Conservation (phyloP, 2,113 vertebrate genomes). For the Myanophis thanlyinensis region DNA sequence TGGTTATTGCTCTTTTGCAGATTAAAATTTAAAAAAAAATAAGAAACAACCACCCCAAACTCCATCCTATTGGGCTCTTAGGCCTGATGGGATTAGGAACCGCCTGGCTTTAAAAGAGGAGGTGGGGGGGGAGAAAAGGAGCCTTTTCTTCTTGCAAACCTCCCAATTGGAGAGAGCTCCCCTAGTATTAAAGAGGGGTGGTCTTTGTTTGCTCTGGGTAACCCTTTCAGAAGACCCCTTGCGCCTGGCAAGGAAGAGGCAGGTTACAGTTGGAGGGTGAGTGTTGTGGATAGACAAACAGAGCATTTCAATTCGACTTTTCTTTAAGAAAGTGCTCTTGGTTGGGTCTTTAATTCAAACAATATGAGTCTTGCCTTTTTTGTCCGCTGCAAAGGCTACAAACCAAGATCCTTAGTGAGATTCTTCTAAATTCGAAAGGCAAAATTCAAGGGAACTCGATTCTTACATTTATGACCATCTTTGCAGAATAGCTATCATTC, state of each 20-base stretch:
- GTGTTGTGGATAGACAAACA: neutral
- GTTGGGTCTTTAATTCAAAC: neutral
- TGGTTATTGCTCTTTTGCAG: neutral
- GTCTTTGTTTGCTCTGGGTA: neutral
- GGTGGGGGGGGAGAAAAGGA: neutral
- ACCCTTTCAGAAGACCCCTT: neutral
- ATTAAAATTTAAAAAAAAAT: neutral
- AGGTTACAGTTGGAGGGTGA: neutral
- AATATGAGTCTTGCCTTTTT: neutral
- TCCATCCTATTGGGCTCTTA: neutral
- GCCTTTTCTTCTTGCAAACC: neutral
- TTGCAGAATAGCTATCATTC: neutral
- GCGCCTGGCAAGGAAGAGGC: neutral
- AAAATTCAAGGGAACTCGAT: neutral
- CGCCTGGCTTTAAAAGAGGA: neutral
- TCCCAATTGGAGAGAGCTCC: neutral
- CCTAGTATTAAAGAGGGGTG: neutral
- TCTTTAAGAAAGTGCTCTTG: neutral
- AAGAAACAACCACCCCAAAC: too few species aligned
- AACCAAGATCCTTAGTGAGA: neutral
- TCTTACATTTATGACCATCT: neutral
- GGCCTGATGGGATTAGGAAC: neutral
- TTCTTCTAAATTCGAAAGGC: neutral
- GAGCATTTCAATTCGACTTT: neutral
- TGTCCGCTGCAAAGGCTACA: too few species aligned